Conservation (phyloP, 2,113 vertebrate species). For the Ciconia maguari region DNA sequence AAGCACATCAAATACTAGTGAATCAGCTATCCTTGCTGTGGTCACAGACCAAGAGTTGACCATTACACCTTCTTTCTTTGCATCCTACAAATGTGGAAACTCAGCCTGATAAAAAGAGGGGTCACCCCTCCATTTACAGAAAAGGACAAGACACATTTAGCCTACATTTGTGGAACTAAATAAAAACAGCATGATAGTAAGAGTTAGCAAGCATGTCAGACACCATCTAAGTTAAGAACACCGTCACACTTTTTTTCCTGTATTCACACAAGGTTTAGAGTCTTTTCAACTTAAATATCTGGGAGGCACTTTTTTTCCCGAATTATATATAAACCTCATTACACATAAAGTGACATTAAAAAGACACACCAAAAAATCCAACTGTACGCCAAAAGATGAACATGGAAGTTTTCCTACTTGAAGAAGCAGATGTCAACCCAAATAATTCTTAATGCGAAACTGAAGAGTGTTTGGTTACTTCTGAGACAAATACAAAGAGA, state of each 20-base stretch:
- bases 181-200: neutral
- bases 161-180: neutral
- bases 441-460: slow-evolving; percentile 7
- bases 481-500: slow-evolving; percentile 49
- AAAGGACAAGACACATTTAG: neutral
- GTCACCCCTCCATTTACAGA: neutral
- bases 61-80: neutral
- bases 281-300: neutral
- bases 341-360: slow-evolving; percentile 8
- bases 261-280: neutral
- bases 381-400: neutral
- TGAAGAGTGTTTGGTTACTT: neutral
- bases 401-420: neutral
- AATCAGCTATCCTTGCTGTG: neutral
- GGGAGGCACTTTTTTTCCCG: neutral
- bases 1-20: neutral
- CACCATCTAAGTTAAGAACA: neutral
- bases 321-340: slow-evolving; percentile 1
- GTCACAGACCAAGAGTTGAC: neutral
- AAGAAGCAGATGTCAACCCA: slow-evolving; percentile 21
- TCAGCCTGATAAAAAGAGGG: neutral
- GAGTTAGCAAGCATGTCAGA: neutral
- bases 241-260: neutral
- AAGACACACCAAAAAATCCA: neutral
- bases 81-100: neutral